Evolutionary conservation across 2,888 invertebrate genomes (phyloP).

Genomic region (Drosophila demipolita): DNA sequence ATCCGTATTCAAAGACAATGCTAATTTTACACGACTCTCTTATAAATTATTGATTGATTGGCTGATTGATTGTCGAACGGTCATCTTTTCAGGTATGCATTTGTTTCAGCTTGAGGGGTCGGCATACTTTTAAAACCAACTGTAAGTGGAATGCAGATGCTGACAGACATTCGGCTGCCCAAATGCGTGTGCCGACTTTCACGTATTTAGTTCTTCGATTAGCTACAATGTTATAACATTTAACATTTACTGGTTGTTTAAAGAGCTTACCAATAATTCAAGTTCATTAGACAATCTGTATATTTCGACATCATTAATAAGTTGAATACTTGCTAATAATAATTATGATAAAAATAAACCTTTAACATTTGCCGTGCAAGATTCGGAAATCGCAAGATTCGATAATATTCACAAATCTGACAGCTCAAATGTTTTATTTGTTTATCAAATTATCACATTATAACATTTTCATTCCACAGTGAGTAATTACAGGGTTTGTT

Average conservation of each 20-base stretch:
- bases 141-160: slow-evolving; percentile 51
- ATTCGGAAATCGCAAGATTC: slow-evolving; percentile 28
- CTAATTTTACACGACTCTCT: slow-evolving; percentile 38
- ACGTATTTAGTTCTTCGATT: slow-evolving; percentile 1
- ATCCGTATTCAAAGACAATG: slow-evolving; percentile 30
- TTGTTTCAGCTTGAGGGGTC: slow-evolving; percentile 39
- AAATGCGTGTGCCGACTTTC: not conserved
- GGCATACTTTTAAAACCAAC: slow-evolving; percentile 28
- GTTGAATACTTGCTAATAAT: slow-evolving; percentile 33
- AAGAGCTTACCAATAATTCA: slow-evolving; percentile 26
- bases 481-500: slow-evolving; percentile 46
- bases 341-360: slow-evolving; percentile 30
- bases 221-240: slow-evolving; percentile 4
- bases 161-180: not conserved
- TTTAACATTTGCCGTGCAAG: slow-evolving; percentile 52
- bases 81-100: slow-evolving; percentile 49
- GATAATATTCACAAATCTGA: slow-evolving; percentile 4
- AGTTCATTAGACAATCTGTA: slow-evolving; percentile 34
- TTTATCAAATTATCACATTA: slow-evolving; percentile 45
- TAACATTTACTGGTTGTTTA: not conserved
- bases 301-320: slow-evolving; percentile 12
- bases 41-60: slow-evolving; percentile 67
- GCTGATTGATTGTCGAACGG: slow-evolving; percentile 66
- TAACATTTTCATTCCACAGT: slow-evolving; percentile 9
- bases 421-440: slow-evolving; percentile 19